These are phyloP conservation scores for Chelonus formosanus DNA, from an alignment of 2,888 invertebrate species.

Conservation along the genomic window DNA sequence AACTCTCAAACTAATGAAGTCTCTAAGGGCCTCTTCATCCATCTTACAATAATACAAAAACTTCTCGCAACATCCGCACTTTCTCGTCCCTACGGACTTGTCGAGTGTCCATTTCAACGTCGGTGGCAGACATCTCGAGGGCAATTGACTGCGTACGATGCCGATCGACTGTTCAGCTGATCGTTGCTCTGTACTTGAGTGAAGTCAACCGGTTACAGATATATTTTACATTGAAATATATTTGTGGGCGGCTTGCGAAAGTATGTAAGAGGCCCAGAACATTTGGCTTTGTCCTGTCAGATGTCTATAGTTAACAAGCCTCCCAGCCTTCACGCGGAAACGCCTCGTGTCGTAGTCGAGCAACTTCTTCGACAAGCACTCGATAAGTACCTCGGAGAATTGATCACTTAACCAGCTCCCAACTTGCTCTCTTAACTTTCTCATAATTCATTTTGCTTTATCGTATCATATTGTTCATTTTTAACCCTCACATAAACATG, in stretches of 20 bases:
- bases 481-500: too few relatives aligned
- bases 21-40: constrained; percentile 13
- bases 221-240: constrained; percentile 16
- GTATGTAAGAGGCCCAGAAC: constrained; percentile 21
- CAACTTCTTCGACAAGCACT: constrained; percentile 1
- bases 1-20: constrained; percentile 14
- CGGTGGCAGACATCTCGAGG: constrained; percentile 20
- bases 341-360: constrained; percentile 19
- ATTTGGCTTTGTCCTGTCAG: constrained; percentile 51
- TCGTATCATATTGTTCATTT: too few relatives aligned
- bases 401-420: not conserved
- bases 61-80: constrained; percentile 24
- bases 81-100: constrained; percentile 21
- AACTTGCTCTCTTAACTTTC: too few relatives aligned
- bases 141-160: constrained; percentile 13
- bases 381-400: not conserved
- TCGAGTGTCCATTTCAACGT: constrained; percentile 22
- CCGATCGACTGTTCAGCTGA: constrained; percentile 14
- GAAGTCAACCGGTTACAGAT: constrained; percentile 8
- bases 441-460: too few relatives aligned
- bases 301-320: constrained; percentile 48
- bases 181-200: not conserved
- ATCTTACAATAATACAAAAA: constrained; percentile 18
- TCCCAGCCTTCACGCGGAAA: constrained; percentile 34
- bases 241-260: constrained; percentile 16